A percentile compares a stretch with the other conserved stretches of the same genome.
phyloP scores from a whole-genome alignment of 2,888 invertebrate genomes.

The Hipparchia sbordonii region DNA sequence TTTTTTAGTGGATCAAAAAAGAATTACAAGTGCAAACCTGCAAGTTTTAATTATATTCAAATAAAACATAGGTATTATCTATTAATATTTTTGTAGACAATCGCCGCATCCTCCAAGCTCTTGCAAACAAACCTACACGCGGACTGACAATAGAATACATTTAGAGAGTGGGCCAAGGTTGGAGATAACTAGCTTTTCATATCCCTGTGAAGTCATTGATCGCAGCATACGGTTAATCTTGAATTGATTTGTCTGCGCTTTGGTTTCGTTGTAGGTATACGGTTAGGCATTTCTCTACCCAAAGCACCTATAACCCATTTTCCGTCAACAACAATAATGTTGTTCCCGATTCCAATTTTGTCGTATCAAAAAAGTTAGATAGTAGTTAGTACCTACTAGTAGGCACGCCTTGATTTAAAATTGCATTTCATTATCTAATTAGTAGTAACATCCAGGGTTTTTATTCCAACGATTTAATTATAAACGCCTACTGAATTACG shows the following conservation, averaged over 20 bases:
- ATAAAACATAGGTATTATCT: background rate
- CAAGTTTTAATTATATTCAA: background rate
- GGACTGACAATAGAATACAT: constrained; percentile 37
- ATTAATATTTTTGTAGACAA: constrained; percentile 8
- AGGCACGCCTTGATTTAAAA: too few relatives aligned
- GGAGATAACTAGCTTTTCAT: constrained; percentile 22
- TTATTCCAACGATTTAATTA: constrained; percentile 44
- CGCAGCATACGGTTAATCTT: constrained; percentile 1
- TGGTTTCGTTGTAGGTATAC: too few relatives aligned
- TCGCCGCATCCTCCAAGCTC: constrained; percentile 29
- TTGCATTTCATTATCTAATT: constrained; percentile 43
- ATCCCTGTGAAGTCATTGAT: constrained; percentile 29
- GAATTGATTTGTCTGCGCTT: background rate
- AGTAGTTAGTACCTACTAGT: too few relatives aligned
- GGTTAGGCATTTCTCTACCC: too few relatives aligned
- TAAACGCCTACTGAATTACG: constrained; percentile 40
- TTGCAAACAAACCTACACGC: constrained; percentile 36
- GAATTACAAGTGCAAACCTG: background rate
- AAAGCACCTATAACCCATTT: too few relatives aligned
- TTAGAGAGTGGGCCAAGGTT: constrained; percentile 40
- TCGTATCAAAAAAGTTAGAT: too few relatives aligned
- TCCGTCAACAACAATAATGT: too few relatives aligned
- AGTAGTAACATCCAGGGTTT: constrained; percentile 34
- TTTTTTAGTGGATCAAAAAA: too few relatives aligned
- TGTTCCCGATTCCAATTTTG: too few relatives aligned